phyloP scores from a whole-genome alignment of 2,888 invertebrate genomes.

The Amphimallon solstitiale region DNA sequence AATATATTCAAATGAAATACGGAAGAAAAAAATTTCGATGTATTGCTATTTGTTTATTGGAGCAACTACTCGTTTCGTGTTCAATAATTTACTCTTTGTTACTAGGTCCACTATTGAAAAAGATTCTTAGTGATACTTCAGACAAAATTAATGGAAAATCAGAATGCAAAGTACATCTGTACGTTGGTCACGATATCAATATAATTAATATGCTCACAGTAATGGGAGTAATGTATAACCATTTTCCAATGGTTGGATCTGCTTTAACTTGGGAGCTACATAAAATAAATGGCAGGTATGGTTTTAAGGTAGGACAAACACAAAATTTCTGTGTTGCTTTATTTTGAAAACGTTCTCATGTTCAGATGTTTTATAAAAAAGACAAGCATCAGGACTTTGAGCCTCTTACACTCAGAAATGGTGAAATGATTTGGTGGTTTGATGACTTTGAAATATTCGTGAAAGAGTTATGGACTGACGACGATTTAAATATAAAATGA shows the following conservation, averaged over 20 bases:
- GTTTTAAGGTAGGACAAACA: conserved; percentile 16
- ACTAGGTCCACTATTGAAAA: conserved; percentile 12
- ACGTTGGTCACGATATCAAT: conserved; percentile 85
- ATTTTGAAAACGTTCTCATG: background rate
- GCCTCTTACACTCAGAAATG: background rate
- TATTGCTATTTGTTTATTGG: too few relatives aligned
- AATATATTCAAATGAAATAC: too few relatives aligned
- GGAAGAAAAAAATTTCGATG: too few relatives aligned
- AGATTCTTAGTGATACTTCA: conserved; percentile 73
- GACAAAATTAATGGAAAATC: conserved; percentile 69
- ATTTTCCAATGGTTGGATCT: conserved; percentile 9
- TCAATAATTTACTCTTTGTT: too few relatives aligned
- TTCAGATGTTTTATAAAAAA: conserved; percentile 8
- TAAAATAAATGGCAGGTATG: conserved; percentile 13
- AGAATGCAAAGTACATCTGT: conserved; percentile 70
- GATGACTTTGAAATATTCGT: conserved; percentile 7
- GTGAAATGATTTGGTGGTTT: background rate
- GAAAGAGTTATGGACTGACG: conserved; percentile 1
- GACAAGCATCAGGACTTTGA: background rate
- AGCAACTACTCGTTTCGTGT: too few relatives aligned
- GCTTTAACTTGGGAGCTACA: conserved; percentile 22
- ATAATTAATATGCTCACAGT: conserved; percentile 80
- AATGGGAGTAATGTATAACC: conserved; percentile 71
- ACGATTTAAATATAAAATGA: too few relatives aligned
- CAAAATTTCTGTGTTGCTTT: background rate